Base-by-base conservation (phyloP, 2,797 vertebrate genomes). In the Anguilla megastoma region DNA sequence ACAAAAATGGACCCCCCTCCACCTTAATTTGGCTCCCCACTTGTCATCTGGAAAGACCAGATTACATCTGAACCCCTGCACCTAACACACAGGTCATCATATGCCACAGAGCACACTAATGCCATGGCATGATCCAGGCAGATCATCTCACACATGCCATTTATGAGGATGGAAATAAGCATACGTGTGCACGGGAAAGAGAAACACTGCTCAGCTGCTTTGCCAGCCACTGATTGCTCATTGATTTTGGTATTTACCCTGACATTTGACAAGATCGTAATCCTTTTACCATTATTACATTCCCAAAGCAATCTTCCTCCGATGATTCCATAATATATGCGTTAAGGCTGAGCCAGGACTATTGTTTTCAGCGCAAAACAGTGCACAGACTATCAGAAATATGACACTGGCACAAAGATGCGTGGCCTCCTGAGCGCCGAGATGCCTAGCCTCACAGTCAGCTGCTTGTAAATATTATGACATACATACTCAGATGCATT, bases 341-440 rank as follows among this genome's bases (percentile, higher is more conserved):
- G 21, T 66, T 36, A 86, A 33, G 9, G 36, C 24, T 2, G 33
- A 85, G 84, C 84, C 56, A 56, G 60, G 52, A 85, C 79, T 82
- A 48, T 82, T 82, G 79, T 82, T 50, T 50, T 85, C 84, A 18
- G 27, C 7, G 84, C 52, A 21, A 36, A 85, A 60, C 21, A 85
- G 16, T 12, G 33, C 56, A 16, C 74, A n/a, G 58, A n/a, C 16
- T 48, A 41, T 69, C 21, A 14, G 50, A 85, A 85, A 66, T 86
- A 41, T 86, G 85, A 66, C 21, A 41, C 60, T 82, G 79, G 45
- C 30, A 66, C 18, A 48, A 27, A n/a, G 33, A 14, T 4, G 33
- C 41, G 0, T 5, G 36, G 36, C 9, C 24, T 45, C 33, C 56
- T 36, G n/a, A 76, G 30, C 9, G n/a, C 86, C 14, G 30, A 1